Conservation (phyloP, 2,888 invertebrate species). For the Tortrix viridana region DNA sequence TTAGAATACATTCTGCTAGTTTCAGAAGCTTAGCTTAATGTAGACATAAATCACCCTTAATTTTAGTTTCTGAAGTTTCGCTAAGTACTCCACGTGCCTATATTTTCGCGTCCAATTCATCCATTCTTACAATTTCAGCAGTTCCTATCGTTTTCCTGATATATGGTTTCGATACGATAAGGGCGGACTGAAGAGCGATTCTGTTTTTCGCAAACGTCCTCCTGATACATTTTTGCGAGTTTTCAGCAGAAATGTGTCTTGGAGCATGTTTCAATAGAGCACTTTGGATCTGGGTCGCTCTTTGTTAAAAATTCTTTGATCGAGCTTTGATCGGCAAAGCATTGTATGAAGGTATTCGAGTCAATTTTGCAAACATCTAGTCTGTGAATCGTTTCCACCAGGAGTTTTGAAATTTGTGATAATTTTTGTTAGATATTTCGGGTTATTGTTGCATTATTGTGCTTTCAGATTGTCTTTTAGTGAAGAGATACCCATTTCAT, state of each 20-base stretch:
- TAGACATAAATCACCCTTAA: too few species aligned
- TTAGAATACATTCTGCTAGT: too few species aligned
- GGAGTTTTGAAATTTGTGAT: neutral
- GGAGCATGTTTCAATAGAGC: slow-evolving; percentile 29
- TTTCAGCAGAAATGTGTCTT: slow-evolving; percentile 23
- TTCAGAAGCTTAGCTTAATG: too few species aligned
- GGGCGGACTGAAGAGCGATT: neutral
- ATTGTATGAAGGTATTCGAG: slow-evolving; percentile 17
- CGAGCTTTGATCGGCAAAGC: slow-evolving; percentile 22
- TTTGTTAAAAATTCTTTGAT: slow-evolving; percentile 26
- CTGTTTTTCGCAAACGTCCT: slow-evolving; percentile 4
- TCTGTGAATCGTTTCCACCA: neutral
- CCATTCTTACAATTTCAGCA: slow-evolving; percentile 10
- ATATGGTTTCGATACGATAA: slow-evolving; percentile 7
- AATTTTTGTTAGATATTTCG: neutral
- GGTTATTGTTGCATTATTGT: neutral
- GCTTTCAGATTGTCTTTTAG: too few species aligned
- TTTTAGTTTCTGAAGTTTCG: too few species aligned
- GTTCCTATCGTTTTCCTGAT: slow-evolving; percentile 9
- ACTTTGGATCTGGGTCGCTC: slow-evolving; percentile 33
- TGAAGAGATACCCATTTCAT: too few species aligned
- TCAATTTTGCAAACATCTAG: slow-evolving; percentile 10
- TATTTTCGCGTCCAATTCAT: neutral
- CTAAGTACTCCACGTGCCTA: too few species aligned
- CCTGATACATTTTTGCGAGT: slow-evolving; percentile 10